Percentiles rank a stretch among this genome's conserved stretches.
phyloP scores from a whole-genome alignment of 1,140 invertebrate species.

The Trachymyrmex septentrionalis region DNA sequence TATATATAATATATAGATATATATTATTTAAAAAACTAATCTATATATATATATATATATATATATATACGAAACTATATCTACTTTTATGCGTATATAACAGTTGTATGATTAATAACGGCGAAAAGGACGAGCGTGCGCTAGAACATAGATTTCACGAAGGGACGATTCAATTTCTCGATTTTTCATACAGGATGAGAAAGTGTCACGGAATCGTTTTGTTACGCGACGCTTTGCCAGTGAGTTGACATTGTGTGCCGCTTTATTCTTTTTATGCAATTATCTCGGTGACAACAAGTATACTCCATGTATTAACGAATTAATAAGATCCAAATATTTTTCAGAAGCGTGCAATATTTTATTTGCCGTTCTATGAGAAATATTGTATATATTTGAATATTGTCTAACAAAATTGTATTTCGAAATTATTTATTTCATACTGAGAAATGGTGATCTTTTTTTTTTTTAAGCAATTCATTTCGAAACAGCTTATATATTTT shows the following conservation, averaged over 20 bases:
- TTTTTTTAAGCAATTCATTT: neutral
- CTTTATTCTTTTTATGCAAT: neutral
- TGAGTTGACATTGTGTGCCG: slow-evolving; percentile 10
- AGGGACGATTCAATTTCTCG: neutral
- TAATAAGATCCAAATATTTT: neutral
- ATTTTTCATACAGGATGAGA: slow-evolving; percentile 24
- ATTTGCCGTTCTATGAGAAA: neutral
- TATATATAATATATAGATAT: slow-evolving; percentile 56
- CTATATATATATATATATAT: slow-evolving; percentile 33
- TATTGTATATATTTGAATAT: neutral
- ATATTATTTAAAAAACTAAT: slow-evolving; percentile 23
- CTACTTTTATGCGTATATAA: slow-evolving; percentile 66
- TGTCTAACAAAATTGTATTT: neutral
- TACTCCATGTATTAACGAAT: neutral
- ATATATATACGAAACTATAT: slow-evolving; percentile 57
- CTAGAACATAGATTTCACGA: slow-evolving; percentile 38
- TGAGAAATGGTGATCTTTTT: neutral
- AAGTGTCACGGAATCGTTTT: neutral
- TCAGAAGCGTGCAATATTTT: neutral
- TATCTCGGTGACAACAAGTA: neutral
- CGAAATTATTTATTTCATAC: neutral
- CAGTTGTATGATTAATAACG: slow-evolving; percentile 51
- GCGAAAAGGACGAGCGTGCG: slow-evolving; percentile 49
- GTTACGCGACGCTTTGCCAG: slow-evolving; percentile 48
- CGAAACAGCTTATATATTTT: neutral